Evolutionary conservation across 2,888 invertebrate species (phyloP), one percentile per base, ranked within the genome.

Genomic region (Stratiomys singularior): DNA sequence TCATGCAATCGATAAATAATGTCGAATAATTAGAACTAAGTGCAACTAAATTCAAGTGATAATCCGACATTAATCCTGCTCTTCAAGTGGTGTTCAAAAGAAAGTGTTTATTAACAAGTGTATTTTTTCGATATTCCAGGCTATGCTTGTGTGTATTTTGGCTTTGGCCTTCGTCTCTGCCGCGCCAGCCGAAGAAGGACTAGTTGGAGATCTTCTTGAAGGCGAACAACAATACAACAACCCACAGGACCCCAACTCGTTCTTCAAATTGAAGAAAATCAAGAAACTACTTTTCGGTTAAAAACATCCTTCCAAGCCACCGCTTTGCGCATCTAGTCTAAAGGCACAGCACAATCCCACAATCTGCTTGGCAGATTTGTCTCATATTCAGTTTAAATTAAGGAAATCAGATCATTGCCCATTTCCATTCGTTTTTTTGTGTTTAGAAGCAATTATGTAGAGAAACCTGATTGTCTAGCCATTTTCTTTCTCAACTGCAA

Each of bases 271-370:
- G 79, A 81, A 81, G 78, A 85, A 86, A 82, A 81, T 86, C 78
- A 85, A 86, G 81, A 86, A 86, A 81, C 79, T 86, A 77, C 83
- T 85, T 28, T 82, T 86, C 78, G 86, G 86, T 64, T 86, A 84
- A 81, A 76, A 64, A 18, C 13, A 9, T 21, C 37, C 37, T 37
- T 37, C 9, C 37, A 37, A 37, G 30, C 1, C 5, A 25, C 7
- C n/a, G n/a, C 27, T 18, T n/a, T 9, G 30, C 58, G 2, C 23
- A 37, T 74, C 74, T 74, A 74, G 74, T 74, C 74, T 58, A 74
- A 74, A 60, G 21, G 30, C 37, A 37, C 18, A 60, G 37, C 47
- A 21, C 15, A 74, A 21, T 37, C 37, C 56, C 28, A 30, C 21
- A 30, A 23, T 74, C 60, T 37, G 74, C 21, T 13, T 28, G 71